Evolutionary conservation across 2,888 invertebrate genomes (phyloP), one percentile per base, ranked within the genome.

Genomic region (Parnassius glacialis): DNA sequence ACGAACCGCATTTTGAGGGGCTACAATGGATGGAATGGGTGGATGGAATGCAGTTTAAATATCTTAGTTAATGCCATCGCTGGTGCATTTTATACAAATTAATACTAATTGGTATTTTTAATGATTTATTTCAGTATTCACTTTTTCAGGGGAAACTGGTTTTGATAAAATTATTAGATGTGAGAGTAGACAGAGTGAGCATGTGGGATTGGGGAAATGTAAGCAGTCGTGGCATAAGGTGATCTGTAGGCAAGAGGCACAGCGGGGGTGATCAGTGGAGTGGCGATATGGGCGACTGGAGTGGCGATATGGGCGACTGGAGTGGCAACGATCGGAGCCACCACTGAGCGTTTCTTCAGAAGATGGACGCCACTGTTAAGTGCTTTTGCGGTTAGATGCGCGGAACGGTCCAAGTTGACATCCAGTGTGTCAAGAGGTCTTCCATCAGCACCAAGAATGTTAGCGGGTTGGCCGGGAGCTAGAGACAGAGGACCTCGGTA

Each of bases 361-460:
- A 75, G 61, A 68, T 87, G 87, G 56, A 85, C 63, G 44, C 83
- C 83, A 56, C 72, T 74, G 44, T 76, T 75, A n/a, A 84, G 68
- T 1, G 87, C 84, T 73, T 90, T 89, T 25, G 90, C 87, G 51
- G 85, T 82, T 72, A 75, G 74, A 74, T 90, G 90, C 11, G 87
- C 87, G 25, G 87, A 80, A 69, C 87, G 88, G 79, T 90, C 89
- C 75, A 87, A 67, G 80, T 90, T 90, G 45, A 90, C 90, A 53
- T 89, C 90, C 70, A 88, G 69, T 50, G 90, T 90, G 70, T 90
- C 90, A 48, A 90, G 75, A 3, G 90, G 90, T 72, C 87, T 83
- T 77, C 90, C 88, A 70, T 85, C 87, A 43, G 88, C 80, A 5
- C 76, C 87, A 62, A 89, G 73, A 65, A 90, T 80, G 79, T 83